Base-by-base conservation (phyloP, 2,888 invertebrate species). In the Sussaba pulchella region DNA sequence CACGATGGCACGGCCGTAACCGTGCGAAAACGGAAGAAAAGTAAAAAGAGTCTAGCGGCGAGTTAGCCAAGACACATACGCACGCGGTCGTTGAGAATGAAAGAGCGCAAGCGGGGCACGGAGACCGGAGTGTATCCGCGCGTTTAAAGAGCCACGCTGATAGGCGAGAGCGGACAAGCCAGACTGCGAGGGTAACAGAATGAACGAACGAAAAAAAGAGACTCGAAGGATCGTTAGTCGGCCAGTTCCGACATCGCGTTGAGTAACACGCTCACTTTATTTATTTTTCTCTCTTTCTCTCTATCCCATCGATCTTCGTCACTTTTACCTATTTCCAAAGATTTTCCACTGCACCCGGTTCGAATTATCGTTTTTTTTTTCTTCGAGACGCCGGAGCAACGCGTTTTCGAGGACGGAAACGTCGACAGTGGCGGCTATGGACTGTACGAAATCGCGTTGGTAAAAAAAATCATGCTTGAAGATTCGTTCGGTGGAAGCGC, bases 121-220 rank as follows among this genome's bases (percentile, higher is more conserved):
- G n/a, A 43, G 50, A 50, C 5, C 64, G 50, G 31, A 36, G 45
- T 10, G 26, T 41, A 26, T 54, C 66, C 41, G 73, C 77, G 73
- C 26, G 66, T 81, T 78, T 78, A 78, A 81, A 81, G 81, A 81
- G 73, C 73, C 64, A 47, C 41, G 54, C 67, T 61, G 63, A 77
- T 64, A 79, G 43, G 31, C 31, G 31, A 31, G 43, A 45, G 47
- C 54, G n/a, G 45, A 14, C 36, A 19, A 36, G 24, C 14, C 31
- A 3, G 12, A 70, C 41, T 31, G 21, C 39, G 67, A 64, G 26
- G 50, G 57, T 47, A 69, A 41, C 50, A 36, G 14, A 63, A 43
- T 31, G 47, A 47, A 73, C 63, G 67, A 64, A 54, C 41, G 39
- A 50, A 73, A 81, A 69, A 41, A 10, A 54, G 47, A 57, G 64